Evolutionary conservation across 2,113 vertebrate species (phyloP).

Genomic region (Poecile atricapillus): DNA sequence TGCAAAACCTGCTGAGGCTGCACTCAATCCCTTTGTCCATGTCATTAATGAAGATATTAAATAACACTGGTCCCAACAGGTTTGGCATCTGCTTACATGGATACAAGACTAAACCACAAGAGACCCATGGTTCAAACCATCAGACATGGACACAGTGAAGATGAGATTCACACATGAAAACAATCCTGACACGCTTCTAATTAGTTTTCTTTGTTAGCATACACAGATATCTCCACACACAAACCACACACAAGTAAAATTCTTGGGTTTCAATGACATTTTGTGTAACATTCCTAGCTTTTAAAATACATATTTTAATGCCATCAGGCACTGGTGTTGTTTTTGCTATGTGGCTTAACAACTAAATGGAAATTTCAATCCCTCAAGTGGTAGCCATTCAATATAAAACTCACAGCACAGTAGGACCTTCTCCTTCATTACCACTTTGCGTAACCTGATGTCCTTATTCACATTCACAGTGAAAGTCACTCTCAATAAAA

Average conservation of each 20-base stretch:
- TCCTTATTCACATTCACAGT: not conserved
- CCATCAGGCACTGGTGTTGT: not conserved
- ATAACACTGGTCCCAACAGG: not conserved
- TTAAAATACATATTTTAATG: not conserved
- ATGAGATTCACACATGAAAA: not conserved
- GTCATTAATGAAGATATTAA: not conserved
- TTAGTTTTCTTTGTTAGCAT: not conserved
- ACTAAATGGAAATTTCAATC: not conserved
- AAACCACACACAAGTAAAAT: not conserved
- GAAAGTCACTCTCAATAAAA: not conserved
- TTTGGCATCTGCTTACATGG: not conserved
- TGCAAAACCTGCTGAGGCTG: not conserved
- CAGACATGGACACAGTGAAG: not conserved
- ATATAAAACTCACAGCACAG: not conserved
- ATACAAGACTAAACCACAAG: not conserved
- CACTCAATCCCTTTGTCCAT: not conserved
- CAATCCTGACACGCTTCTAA: not conserved
- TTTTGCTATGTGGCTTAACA: not conserved
- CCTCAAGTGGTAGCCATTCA: not conserved
- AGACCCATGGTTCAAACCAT: not conserved
- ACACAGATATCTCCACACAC: not conserved
- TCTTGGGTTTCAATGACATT: not conserved
- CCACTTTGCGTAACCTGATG: not conserved
- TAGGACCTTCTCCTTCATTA: not conserved
- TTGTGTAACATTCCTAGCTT: not conserved